phyloP scores from a whole-genome alignment of 2,888 invertebrate genomes.

The Tetropium fuscum region DNA sequence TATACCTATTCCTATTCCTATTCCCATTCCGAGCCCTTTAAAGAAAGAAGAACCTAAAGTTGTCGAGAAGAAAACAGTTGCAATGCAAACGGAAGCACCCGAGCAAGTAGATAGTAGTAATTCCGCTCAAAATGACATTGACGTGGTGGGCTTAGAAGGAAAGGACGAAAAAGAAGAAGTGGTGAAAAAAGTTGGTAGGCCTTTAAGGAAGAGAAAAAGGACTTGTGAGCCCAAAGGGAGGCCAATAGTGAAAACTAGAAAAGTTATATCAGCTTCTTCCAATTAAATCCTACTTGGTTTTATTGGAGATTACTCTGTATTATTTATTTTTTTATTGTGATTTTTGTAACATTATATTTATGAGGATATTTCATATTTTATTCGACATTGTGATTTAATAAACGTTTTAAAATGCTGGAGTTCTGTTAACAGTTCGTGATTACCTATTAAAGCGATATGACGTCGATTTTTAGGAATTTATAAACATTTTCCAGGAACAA shows the following conservation, averaged over 20 bases:
- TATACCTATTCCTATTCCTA: slow-evolving; percentile 83
- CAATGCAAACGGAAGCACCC: slow-evolving; percentile 48
- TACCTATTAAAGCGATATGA: not conserved
- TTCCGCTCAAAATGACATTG: slow-evolving; percentile 23
- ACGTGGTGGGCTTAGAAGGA: slow-evolving; percentile 8
- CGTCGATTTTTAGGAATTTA: slow-evolving; percentile 28
- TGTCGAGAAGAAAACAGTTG: slow-evolving; percentile 44
- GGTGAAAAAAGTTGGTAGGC: slow-evolving; percentile 40
- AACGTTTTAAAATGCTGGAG: slow-evolving; percentile 4
- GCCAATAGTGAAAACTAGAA: slow-evolving; percentile 49
- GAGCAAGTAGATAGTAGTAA: slow-evolving; percentile 15
- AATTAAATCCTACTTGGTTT: slow-evolving; percentile 4
- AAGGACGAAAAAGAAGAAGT: slow-evolving; percentile 28
- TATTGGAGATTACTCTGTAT: slow-evolving; percentile 6
- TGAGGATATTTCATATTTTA: slow-evolving; percentile 11
- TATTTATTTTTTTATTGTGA: slow-evolving; percentile 27
- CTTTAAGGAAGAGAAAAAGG: slow-evolving; percentile 53
- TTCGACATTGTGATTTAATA: slow-evolving; percentile 24
- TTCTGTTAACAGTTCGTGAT: slow-evolving; percentile 1
- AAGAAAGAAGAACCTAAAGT: slow-evolving; percentile 45
- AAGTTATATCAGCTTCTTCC: slow-evolving; percentile 40
- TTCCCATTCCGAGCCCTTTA: slow-evolving; percentile 63
- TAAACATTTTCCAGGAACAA: slow-evolving; percentile 28
- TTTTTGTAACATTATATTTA: slow-evolving; percentile 21
- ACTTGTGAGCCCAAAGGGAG: slow-evolving; percentile 47